Evolutionary conservation across 2,888 invertebrate genomes (phyloP), one percentile per base, ranked within the genome.

Genomic region (Platycheirus rosarum): DNA sequence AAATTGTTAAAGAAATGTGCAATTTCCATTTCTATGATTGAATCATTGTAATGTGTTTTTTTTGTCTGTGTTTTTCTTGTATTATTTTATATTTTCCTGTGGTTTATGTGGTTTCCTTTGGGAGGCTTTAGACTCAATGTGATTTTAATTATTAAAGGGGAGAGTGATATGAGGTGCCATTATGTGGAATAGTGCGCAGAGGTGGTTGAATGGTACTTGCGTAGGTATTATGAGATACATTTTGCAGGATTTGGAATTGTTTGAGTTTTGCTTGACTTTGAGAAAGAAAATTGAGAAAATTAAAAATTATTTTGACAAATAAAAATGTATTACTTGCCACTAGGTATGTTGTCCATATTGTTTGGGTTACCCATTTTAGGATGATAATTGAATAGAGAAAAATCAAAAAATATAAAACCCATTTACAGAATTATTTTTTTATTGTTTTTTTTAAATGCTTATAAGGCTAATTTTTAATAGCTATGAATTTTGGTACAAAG

Each of bases 1-100:
- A 44, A 44, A 57, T 42, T 42, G 26, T 26, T 23, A 60, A 60
- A 60, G 42, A 42, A 60, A 42, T 42, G 20, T 35, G 70, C 70
- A 63, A 71, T 79, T 74, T 74, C 53, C 80, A 75, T 75, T 76
- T 75, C 80, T 76, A 60, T 42, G 57, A 75, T 80, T 75, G 69
- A 80, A 65, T 75, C 75, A 62, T 60, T 80, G 75, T 53, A 20
- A 29, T 60, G 42, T 60, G 14, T 60, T 60, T 60, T 40, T 57
- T 37, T 13, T 55, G 42, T 60, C 26, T 11, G 16, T 42, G 14
- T 55, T n/a, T 55, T 32, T 32, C n/a, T 48, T 26, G 65, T 37
- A 23, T 70, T 26, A 40, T 35, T 35, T 42, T 53, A 11, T 53
- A 11, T 62, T 57, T 55, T 37, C 11, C n/a, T 75, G 70, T 18